These are phyloP conservation scores for Gymnopithys bicolor DNA, from an alignment of 2,797 vertebrate species.

Conservation along the genomic window DNA sequence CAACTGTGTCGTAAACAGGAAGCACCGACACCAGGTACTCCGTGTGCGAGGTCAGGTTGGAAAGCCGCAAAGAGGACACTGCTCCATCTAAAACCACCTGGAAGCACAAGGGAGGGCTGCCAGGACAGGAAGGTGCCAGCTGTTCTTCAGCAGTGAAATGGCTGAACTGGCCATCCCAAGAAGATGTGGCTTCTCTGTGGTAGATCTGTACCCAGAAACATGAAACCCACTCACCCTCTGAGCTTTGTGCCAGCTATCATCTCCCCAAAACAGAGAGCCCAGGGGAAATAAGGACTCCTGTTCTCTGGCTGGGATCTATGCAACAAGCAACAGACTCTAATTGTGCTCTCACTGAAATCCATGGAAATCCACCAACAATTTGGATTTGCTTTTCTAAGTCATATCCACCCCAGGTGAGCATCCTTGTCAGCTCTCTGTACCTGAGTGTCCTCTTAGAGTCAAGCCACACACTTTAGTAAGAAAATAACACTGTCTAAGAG, in stretches of 20 bases:
- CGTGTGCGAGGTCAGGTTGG: slow-evolving; percentile 85
- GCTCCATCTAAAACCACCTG: slow-evolving; percentile 87
- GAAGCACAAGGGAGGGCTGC: neutral
- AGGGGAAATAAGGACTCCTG: neutral
- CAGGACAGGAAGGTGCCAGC: neutral
- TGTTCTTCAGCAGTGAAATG: neutral
- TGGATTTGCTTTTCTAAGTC: neutral
- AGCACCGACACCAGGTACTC: slow-evolving; percentile 90
- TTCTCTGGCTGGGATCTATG: neutral
- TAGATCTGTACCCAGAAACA: neutral
- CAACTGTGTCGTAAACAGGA: slow-evolving; percentile 79
- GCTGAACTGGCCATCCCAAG: neutral
- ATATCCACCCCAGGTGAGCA: neutral
- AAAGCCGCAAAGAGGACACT: slow-evolving; percentile 77
- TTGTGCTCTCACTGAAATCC: neutral
- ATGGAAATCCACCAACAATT: neutral
- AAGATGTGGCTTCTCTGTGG: neutral
- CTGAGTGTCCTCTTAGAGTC: neutral
- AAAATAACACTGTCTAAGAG: neutral
- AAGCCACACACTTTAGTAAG: neutral
- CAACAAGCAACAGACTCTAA: neutral
- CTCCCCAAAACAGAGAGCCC: neutral
- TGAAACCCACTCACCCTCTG: neutral
- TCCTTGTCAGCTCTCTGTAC: neutral
- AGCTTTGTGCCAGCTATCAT: neutral